phyloP scores from a whole-genome alignment of 2,113 vertebrate genomes.

The Vulpes ferrilata region DNA sequence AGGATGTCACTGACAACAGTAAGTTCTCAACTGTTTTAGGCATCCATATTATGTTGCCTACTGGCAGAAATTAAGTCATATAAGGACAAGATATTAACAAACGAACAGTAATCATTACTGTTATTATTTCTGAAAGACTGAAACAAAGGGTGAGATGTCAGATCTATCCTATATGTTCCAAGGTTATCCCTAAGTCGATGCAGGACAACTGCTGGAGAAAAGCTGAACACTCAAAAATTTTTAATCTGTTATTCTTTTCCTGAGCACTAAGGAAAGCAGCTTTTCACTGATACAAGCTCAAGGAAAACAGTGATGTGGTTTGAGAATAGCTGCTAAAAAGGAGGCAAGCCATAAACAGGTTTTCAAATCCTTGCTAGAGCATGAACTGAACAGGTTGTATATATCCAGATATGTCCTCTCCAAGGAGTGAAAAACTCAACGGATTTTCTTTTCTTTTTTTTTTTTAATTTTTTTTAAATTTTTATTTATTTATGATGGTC shows the following conservation, averaged over 20 bases:
- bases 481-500: too few species aligned
- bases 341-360: neutral
- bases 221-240: neutral
- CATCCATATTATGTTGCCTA: neutral
- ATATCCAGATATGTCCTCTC: neutral
- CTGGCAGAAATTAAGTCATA: slow-evolving; percentile 30
- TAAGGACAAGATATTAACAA: neutral
- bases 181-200: neutral
- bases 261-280: neutral
- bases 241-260: neutral
- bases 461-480: too few species aligned
- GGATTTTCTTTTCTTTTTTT: neutral
- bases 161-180: neutral
- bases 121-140: slow-evolving; percentile 1
- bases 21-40: slow-evolving; percentile 13
- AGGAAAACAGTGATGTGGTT: neutral
- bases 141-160: neutral
- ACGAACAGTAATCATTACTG: neutral
- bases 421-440: neutral
- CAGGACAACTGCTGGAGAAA: neutral
- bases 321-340: neutral
- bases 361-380: neutral
- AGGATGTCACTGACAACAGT: neutral
- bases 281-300: neutral
- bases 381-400: neutral